Conservation (phyloP, 2,888 invertebrate genomes). For the Hybos culiciformis region DNA sequence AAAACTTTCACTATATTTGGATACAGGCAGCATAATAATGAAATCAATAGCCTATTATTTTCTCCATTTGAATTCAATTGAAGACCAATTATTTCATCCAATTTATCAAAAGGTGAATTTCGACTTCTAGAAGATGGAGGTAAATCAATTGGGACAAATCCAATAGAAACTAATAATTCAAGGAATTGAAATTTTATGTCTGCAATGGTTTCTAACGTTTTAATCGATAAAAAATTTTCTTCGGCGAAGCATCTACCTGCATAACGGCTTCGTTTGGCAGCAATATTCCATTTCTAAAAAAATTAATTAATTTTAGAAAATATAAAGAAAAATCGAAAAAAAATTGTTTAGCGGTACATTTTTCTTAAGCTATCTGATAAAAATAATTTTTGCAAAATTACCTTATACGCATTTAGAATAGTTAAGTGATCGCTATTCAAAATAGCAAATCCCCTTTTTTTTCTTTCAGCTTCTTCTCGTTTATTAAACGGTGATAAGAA, state of each 20-base stretch:
- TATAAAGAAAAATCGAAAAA: neutral
- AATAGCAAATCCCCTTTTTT: conserved; percentile 59
- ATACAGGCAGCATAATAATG: conserved; percentile 81
- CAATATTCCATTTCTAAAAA: conserved; percentile 51
- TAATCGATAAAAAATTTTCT: conserved; percentile 69
- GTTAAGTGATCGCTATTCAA: conserved; percentile 84
- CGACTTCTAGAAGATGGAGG: conserved; percentile 36
- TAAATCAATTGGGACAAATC: conserved; percentile 59
- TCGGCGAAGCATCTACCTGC: conserved; percentile 67
- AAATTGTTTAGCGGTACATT: neutral
- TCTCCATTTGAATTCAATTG: conserved; percentile 61
- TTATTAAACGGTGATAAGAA: conserved; percentile 64
- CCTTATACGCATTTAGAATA: conserved; percentile 69
- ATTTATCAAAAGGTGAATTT: conserved; percentile 43
- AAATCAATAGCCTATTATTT: conserved; percentile 59
- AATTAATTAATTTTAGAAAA: neutral
- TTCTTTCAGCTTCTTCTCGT: conserved; percentile 52
- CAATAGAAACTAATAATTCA: conserved; percentile 60
- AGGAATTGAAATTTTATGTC: conserved; percentile 76
- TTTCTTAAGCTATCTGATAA: neutral
- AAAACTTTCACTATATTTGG: conserved; percentile 77
- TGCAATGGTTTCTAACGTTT: conserved; percentile 68
- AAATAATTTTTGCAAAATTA: conserved; percentile 27
- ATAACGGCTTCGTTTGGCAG: conserved; percentile 49
- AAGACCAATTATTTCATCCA: conserved; percentile 46